Conservation (phyloP, 2,113 vertebrate species). For the Muscicapa adusta region DNA sequence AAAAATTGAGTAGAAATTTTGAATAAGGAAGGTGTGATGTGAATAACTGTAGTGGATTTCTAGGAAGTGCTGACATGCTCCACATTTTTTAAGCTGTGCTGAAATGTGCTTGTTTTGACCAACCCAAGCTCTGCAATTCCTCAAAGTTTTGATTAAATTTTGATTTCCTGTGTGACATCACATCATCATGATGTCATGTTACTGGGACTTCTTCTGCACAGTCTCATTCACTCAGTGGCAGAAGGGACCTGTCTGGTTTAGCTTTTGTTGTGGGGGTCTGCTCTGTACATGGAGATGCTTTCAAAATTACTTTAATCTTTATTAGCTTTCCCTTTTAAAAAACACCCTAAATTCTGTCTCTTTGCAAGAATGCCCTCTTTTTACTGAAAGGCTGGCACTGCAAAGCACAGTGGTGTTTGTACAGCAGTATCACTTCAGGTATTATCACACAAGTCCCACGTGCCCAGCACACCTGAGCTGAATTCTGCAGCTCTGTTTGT, state of each 20-base stretch:
- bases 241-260: neutral
- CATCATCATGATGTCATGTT: neutral
- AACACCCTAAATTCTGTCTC: neutral
- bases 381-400: neutral
- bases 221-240: neutral
- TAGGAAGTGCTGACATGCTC: neutral
- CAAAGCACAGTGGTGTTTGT: neutral
- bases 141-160: neutral
- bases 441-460: rapidly evolving
- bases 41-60: neutral
- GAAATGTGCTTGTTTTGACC: neutral
- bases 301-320: neutral
- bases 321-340: neutral
- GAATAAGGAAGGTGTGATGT: neutral
- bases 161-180: neutral
- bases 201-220: neutral
- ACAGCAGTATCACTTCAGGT: neutral
- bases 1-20: neutral
- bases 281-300: neutral
- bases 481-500: neutral
- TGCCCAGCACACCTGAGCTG: neutral
- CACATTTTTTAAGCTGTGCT: neutral
- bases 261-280: neutral
- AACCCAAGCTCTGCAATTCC: neutral
- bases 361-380: neutral